Conservation (phyloP, 64 coral and sea anemone species). For the Montipora foliosa region DNA sequence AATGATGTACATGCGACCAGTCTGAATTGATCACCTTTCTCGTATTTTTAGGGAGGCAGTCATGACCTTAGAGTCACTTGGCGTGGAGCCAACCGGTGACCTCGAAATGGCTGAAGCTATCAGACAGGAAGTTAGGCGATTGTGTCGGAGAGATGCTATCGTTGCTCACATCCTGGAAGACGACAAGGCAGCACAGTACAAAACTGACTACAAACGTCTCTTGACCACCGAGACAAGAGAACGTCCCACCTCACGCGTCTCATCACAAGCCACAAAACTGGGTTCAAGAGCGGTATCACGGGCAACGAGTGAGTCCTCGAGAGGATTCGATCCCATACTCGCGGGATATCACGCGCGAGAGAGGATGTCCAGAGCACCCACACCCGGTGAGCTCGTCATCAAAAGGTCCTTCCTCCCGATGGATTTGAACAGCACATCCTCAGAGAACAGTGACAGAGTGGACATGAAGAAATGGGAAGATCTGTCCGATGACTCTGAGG, state of each 20-base stretch:
- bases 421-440: conserved; percentile 93
- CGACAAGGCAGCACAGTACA: conserved; percentile 65
- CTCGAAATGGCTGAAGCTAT: conserved; percentile 90
- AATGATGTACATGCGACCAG: too few species aligned
- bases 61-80: conserved; percentile 70
- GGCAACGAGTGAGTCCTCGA: conserved; percentile 67
- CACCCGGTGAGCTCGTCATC: conserved; percentile 77
- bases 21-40: not conserved
- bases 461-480: conserved; percentile 71
- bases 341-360: conserved; percentile 91
- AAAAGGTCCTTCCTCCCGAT: conserved; percentile 81
- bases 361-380: conserved; percentile 73
- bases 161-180: conserved; percentile 82
- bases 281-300: conserved; percentile 47
- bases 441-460: conserved; percentile 77
- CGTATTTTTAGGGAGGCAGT: conserved; percentile 73
- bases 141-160: conserved; percentile 76
- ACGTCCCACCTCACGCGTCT: not conserved
- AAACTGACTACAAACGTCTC: conserved; percentile 72
- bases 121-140: conserved; percentile 72
- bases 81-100: conserved; percentile 89
- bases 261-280: conserved; percentile 55
- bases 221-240: conserved; percentile 62
- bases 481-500: conserved; percentile 55
- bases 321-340: conserved; percentile 96